Evolutionary conservation across 2,888 invertebrate genomes (phyloP), one percentile per base, ranked within the genome.

Genomic region (Eupithecia dodoneata): DNA sequence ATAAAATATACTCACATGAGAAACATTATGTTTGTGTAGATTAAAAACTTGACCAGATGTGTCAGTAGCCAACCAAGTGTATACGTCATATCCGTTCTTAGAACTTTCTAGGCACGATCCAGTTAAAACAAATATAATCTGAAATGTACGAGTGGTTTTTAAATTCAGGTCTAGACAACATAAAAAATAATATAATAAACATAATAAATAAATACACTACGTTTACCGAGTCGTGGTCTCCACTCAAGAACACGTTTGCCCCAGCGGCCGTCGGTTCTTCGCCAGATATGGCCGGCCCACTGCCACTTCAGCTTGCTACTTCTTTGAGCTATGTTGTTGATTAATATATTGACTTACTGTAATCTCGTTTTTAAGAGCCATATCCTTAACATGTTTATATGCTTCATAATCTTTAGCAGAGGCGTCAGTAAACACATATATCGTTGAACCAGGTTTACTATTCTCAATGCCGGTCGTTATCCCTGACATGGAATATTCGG

Each of bases 71-170:
- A 78, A 44, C 9, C 45, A 30, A 10, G 30, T 44, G 30, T 75
- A 78, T 2, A 75, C 73, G 0, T 45, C 47, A 47, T 49, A 67
- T 66, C 59, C 59, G n/a, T 59, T 10, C 59, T 18, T 18, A 9
- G 7, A 3, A 59, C n/a, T 18, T 3, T 9, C 18, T 18, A 3
- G 2, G 2, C 82, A 83, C 6, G 76, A 72, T 9, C 75, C 78
- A 12, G 82, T 83, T n/a, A 84, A 71, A 52, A 84, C 45, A 42
- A 84, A 82, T 45, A 81, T 44, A 7, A 84, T 72, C 84, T 84
- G 69, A 76, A 77, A 70, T 47, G 59, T 59, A 59, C 4, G 59
- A 18, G 59, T 59, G 13, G 18, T 13, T 52, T n/a, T 52, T n/a
- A 52, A 41, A 71, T 47, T 65, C 5, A 4, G 3, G 10, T 30